Conservation (phyloP, 2,797 vertebrate species). For the Neosalanx taihuensis region DNA sequence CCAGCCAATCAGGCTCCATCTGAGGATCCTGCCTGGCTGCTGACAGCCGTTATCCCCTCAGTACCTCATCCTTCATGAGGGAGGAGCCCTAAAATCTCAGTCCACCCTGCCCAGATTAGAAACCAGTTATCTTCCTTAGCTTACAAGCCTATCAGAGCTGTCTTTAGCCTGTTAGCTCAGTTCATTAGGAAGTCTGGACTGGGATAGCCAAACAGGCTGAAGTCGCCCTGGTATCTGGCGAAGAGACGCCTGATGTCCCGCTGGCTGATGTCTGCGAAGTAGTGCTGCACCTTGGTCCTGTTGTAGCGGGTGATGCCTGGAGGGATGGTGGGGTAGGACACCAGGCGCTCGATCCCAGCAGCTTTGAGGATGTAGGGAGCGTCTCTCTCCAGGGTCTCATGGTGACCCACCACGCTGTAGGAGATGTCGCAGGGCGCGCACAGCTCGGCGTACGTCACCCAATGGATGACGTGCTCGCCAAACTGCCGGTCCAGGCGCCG, state of each 20-base stretch:
- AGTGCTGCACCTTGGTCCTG: constrained; percentile 88
- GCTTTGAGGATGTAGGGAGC: constrained; percentile 86
- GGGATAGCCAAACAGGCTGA: constrained; percentile 90
- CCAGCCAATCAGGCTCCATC: background rate
- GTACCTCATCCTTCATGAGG: background rate
- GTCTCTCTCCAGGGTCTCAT: constrained; percentile 91
- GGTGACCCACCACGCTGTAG: constrained; percentile 90
- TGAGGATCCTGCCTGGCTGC: background rate
- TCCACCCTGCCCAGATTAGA: constrained; percentile 19
- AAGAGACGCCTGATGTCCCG: constrained; percentile 88
- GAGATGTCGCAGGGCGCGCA: constrained; percentile 92
- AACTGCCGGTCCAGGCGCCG: constrained; percentile 88
- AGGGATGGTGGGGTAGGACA: constrained; percentile 94
- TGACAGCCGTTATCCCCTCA: background rate
- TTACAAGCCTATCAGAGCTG: background rate
- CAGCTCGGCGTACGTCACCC: constrained; percentile 90
- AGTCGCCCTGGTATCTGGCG: constrained; percentile 87
- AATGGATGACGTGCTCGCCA: constrained; percentile 94
- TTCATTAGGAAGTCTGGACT: constrained; percentile 89
- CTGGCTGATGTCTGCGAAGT: constrained; percentile 89
- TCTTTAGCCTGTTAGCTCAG: constrained; percentile 50
- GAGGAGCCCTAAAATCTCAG: constrained; percentile 8
- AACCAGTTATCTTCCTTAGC: constrained; percentile 13
- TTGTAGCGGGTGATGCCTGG: constrained; percentile 93
- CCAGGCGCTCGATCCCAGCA: constrained; percentile 83